Percentiles rank a stretch among this genome's conserved stretches.
phyloP scores from a whole-genome alignment of 2,797 vertebrate species.

The Megaceryle alcyon region DNA sequence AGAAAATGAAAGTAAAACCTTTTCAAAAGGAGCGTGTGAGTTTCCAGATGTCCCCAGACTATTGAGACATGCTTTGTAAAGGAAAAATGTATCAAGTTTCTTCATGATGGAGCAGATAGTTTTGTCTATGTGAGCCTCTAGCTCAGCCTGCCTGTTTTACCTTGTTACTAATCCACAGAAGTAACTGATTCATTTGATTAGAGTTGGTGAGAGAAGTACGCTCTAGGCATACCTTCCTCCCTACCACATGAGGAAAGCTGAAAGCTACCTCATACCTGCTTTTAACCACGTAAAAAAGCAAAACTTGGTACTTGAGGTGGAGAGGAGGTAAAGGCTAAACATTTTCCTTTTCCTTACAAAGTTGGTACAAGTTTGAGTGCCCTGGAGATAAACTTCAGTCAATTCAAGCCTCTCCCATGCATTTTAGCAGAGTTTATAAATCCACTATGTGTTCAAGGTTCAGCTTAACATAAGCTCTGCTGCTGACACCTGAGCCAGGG shows the following conservation, averaged over 20 bases:
- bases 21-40: background rate
- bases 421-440: background rate
- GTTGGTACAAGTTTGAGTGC: background rate
- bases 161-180: background rate
- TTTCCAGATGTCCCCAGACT: background rate
- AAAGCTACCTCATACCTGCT: background rate
- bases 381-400: background rate
- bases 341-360: background rate
- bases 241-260: background rate
- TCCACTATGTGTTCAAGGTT: background rate
- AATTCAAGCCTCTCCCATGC: background rate
- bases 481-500: background rate
- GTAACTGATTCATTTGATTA: background rate
- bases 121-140: background rate
- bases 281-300: background rate
- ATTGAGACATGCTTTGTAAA: background rate
- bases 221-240: background rate
- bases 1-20: background rate
- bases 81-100: background rate
- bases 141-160: background rate
- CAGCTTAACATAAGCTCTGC: background rate
- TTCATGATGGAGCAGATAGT: background rate
- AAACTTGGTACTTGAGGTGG: background rate
- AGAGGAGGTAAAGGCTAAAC: background rate
- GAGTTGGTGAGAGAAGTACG: background rate